Evolutionary conservation across 2,888 invertebrate species (phyloP).

Genomic region (Caradrina kadenii): DNA sequence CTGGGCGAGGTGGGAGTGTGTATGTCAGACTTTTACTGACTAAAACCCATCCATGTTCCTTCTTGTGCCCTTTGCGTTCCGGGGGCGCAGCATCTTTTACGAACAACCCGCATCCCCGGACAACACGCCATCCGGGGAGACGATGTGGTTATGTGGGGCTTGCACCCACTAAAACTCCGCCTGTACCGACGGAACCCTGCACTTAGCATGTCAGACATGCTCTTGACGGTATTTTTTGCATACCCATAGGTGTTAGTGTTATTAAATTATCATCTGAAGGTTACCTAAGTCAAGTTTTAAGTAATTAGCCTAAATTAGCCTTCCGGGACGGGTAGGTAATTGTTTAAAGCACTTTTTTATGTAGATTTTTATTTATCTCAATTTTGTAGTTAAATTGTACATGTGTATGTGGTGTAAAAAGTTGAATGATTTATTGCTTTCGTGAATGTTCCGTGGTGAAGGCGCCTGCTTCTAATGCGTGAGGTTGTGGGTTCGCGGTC

Average conservation of each 20-base stretch:
- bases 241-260: conserved; percentile 43
- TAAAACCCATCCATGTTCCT: too few relatives aligned
- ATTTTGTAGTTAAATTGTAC: conserved; percentile 13
- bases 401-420: conserved; percentile 1
- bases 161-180: too few relatives aligned
- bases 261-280: conserved; percentile 55
- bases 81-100: too few relatives aligned
- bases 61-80: too few relatives aligned
- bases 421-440: not conserved
- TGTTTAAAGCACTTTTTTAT: conserved; percentile 42
- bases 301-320: conserved; percentile 47
- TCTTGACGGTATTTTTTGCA: conserved; percentile 45
- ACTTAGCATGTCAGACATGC: not conserved
- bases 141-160: too few relatives aligned
- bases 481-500: too few relatives aligned
- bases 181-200: conserved; percentile 14
- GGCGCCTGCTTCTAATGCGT: too few relatives aligned
- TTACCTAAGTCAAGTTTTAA: conserved; percentile 39
- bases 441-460: too few relatives aligned
- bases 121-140: too few relatives aligned
- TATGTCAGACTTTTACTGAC: too few relatives aligned
- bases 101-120: too few relatives aligned
- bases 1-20: too few relatives aligned
- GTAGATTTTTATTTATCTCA: conserved; percentile 19
- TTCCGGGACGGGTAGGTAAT: conserved; percentile 39